Percentiles rank a stretch among this genome's conserved stretches.
Evolutionary conservation across 2,113 vertebrate genomes (phyloP).

Genomic region (Grammomys surdaster): DNA sequence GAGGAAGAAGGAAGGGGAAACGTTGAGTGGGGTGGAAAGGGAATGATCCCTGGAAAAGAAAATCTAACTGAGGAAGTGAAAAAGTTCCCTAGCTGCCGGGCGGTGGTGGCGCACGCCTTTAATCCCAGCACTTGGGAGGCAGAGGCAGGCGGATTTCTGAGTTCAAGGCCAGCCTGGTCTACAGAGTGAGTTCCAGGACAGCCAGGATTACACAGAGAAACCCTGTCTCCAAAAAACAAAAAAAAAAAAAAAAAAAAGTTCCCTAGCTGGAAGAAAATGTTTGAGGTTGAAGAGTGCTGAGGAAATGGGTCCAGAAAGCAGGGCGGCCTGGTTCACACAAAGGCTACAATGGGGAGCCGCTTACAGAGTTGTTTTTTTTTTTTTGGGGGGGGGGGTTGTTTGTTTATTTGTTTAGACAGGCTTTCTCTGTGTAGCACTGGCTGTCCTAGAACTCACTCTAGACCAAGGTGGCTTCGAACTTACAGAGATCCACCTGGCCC

Average conservation of each 20-base stretch:
- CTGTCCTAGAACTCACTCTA: background rate
- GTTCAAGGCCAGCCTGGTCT: too few species aligned
- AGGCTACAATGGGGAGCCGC: background rate
- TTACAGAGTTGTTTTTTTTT: background rate
- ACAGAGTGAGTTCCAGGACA: too few species aligned
- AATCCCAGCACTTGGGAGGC: too few species aligned
- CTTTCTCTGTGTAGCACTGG: background rate
- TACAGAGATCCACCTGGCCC: background rate
- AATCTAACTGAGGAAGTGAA: background rate
- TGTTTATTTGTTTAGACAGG: too few species aligned
- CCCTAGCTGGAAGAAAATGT: background rate
- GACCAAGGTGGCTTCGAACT: background rate
- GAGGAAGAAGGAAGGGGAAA: background rate
- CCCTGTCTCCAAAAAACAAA: too few species aligned
- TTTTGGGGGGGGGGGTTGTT: too few species aligned
- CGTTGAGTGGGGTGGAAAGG: background rate
- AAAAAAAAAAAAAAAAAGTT: background rate
- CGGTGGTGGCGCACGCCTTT: too few species aligned
- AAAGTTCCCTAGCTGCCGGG: background rate
- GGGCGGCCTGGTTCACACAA: background rate
- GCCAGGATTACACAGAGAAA: too few species aligned
- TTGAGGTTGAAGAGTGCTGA: background rate
- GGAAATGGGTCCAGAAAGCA: conserved; percentile 23
- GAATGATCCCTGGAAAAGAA: background rate
- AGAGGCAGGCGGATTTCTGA: too few species aligned